Evolutionary conservation across 92 coral and sea anemone species (phyloP), one percentile per base, ranked within the genome.

Genomic region (Pocillopora grandis): DNA sequence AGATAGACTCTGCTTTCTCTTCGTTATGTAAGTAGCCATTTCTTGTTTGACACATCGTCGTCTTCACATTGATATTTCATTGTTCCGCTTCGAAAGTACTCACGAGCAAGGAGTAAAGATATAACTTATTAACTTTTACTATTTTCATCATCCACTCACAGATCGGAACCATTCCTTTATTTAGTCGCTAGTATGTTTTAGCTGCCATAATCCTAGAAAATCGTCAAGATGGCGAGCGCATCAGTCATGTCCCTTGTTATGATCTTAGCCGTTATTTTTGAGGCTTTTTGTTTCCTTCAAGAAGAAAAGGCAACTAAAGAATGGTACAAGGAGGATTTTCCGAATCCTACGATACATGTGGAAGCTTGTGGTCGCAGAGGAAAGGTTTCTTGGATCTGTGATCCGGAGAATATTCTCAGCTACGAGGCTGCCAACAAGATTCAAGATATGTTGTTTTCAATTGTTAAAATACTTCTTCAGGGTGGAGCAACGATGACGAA

Each of bases 301-400:
- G 52, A 62, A 83, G 86, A 21, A 15, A 57, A 62, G 5, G 33
- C 72, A n/a, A 52, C 14, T 14, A 58, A 75, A 31, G 87, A 66
- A 77, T 94, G 98, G 98, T 77, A 37, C 16, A 90, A 83, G 76
- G 92, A 88, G 73, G 77, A 73, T 14, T 94, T 90, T 71, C 98
- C 98, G 36, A 91, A 94, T 77, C 98, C 98, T 3, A 80, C 81
- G 20, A 90, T 66, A 75, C 90, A 94, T 76, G 62, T 85, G 11
- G 70, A 77, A n/a, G 75, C 80, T 35, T 94, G 98, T 83, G 96
- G 98, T 35, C 88, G 98, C 12, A 78, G 85, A 1, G 98, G 94
- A n/a, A 92, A 88, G 12, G 72, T 65, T 31, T 94, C 98, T 20
- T 94, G 94, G 97, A 88, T 94, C 56, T 94, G 98, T 66, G 98